Evolutionary conservation across 2,888 invertebrate genomes (phyloP).

Genomic region (Drosophila anomelani): DNA sequence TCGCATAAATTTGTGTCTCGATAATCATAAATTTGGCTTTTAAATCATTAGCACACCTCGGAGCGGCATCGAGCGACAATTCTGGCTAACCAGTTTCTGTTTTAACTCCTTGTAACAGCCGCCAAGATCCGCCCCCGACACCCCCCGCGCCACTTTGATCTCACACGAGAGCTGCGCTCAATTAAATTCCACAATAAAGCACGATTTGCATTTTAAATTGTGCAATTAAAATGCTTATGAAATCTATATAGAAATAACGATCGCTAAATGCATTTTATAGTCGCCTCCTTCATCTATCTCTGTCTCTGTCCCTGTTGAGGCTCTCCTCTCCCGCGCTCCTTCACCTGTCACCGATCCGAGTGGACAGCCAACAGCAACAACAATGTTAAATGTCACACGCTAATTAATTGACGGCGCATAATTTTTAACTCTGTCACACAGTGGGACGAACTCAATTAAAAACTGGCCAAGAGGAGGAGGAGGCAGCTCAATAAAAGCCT

Average conservation of each 20-base stretch:
- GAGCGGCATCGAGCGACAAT: conserved; percentile 53
- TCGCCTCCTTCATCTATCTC: conserved; percentile 42
- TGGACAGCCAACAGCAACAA: conserved; percentile 42
- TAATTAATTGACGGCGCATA: conserved; percentile 68
- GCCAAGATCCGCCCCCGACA: not conserved
- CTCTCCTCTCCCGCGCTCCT: conserved; percentile 5
- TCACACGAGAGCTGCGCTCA: conserved; percentile 64
- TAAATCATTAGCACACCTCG: conserved; percentile 75
- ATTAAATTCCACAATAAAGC: conserved; percentile 76
- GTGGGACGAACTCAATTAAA: conserved; percentile 37
- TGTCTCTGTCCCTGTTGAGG: not conserved
- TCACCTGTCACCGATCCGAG: conserved; percentile 33
- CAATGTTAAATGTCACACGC: conserved; percentile 68
- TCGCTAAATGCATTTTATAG: conserved; percentile 75
- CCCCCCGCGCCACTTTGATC: conserved; percentile 54
- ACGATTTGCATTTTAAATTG: conserved; percentile 79
- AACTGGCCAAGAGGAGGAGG: conserved; percentile 7
- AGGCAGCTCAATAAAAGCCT: not conserved
- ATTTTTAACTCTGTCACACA: conserved; percentile 43
- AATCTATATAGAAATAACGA: conserved; percentile 72
- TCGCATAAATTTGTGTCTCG: conserved; percentile 60
- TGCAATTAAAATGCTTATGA: conserved; percentile 81
- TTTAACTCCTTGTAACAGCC: conserved; percentile 9
- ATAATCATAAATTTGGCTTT: conserved; percentile 72
- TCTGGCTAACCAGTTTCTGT: conserved; percentile 47